phyloP scores from a whole-genome alignment of 2,888 invertebrate species.

The Parnassius apollo region DNA sequence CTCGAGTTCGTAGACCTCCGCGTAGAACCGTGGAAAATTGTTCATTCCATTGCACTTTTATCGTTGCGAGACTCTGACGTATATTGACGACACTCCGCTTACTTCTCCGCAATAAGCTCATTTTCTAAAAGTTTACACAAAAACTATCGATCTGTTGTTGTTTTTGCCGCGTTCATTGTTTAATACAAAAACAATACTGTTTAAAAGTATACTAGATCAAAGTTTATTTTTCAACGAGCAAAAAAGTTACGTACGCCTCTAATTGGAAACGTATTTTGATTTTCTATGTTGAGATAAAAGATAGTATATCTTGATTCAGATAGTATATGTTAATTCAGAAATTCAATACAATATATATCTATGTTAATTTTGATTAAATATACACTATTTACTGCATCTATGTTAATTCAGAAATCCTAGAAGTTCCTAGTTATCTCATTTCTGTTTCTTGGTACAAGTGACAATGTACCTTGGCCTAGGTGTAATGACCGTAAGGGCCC shows the following conservation, averaged over 20 bases:
- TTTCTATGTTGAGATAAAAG: neutral
- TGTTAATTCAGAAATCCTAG: neutral
- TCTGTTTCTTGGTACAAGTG: conserved; percentile 18
- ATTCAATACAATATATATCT: no score
- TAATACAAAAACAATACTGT: conserved; percentile 1
- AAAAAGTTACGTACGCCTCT: neutral
- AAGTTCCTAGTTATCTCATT: conserved; percentile 5
- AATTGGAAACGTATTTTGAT: neutral
- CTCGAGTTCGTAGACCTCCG: conserved; percentile 20
- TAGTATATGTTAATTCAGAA: no score
- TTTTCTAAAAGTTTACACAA: conserved; percentile 8
- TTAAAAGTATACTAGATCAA: conserved; percentile 1
- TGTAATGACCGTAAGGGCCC: conserved; percentile 24
- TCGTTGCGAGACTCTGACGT: conserved; percentile 5
- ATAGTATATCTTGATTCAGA: no score
- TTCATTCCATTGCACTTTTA: conserved; percentile 22
- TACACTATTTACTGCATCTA: neutral
- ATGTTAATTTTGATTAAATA: neutral
- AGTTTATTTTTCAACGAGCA: conserved; percentile 6
- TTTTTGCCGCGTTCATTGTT: conserved; percentile 6
- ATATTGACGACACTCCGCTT: conserved; percentile 4
- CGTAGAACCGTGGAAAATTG: conserved; percentile 21
- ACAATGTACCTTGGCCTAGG: conserved; percentile 24
- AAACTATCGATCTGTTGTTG: conserved; percentile 6
- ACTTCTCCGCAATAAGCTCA: conserved; percentile 7